phyloP scores from a whole-genome alignment of 2,888 invertebrate genomes.

The Balanococcus diminutus region DNA sequence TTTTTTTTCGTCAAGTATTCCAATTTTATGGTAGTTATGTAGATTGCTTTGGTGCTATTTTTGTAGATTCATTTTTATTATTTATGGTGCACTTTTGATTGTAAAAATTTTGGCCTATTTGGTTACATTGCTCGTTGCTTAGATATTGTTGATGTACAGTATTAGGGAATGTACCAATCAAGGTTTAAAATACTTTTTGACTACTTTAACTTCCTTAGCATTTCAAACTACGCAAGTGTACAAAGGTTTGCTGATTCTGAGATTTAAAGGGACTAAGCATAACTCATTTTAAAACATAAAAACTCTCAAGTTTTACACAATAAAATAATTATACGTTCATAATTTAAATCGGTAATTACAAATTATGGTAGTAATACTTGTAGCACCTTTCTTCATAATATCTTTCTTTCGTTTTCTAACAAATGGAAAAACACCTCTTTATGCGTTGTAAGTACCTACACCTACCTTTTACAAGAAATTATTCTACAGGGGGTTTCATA shows the following conservation, averaged over 20 bases:
- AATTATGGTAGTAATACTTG: background rate
- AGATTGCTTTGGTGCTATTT: slow-evolving; percentile 7
- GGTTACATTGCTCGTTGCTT: background rate
- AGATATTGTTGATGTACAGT: background rate
- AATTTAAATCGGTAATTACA: no score
- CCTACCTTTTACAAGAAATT: background rate
- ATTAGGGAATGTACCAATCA: background rate
- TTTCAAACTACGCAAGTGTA: no score
- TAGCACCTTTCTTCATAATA: background rate
- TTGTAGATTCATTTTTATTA: background rate
- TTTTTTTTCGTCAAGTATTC: no score
- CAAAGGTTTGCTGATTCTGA: no score
- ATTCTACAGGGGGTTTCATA: no score
- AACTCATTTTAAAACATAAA: no score
- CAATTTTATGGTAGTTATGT: background rate
- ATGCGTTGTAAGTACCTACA: background rate
- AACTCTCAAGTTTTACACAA: no score
- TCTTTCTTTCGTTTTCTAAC: background rate
- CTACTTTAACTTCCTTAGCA: no score
- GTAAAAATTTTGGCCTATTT: background rate
- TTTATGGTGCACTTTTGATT: background rate
- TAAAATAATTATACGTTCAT: no score
- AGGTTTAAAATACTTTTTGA: no score
- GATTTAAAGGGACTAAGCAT: no score
- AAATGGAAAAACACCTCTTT: background rate